Evolutionary conservation across 2,888 invertebrate genomes (phyloP), one percentile per base, ranked within the genome.

Genomic region (Melanostoma scalare): DNA sequence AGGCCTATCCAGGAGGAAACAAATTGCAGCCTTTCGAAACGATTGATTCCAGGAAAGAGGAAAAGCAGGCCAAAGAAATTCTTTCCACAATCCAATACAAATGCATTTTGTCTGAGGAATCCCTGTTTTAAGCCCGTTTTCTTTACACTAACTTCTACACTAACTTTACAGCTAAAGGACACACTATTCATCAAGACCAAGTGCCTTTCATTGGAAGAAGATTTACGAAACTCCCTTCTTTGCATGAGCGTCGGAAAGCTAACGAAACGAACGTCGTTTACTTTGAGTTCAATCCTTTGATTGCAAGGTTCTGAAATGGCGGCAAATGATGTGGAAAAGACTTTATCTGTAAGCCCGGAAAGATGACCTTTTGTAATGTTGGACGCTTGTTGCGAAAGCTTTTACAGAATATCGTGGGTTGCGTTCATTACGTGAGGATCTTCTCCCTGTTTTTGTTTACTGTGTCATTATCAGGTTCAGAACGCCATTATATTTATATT

Each of bases 191-290:
- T 95, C 50, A 97, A 92, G 92, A 96, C 95, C 78, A 89, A 88
- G 36, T 89, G 90, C 4, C 69, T 33, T 31, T 84, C 73, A 35
- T 74, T 67, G 3, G 89, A 88, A 4, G 87, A 88, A 3, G 85
- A 82, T 31, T 87, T 87, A 0, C 94, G 94, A 75, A 94, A 87
- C 9, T 94, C 94, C 86, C 94, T 92, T 44, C 95, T 93, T 9
- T 95, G 95, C 63, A 97, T 93, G 35, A 96, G 91, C 1, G 97
- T 96, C 0, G 99, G 98, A 91, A 98, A 98, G 0, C 98, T 97
- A 8, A 99, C 97, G 92, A 99, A 99, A 53, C 98, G 93, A 0
- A 98, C 97, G 93, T 98, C 97, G 91, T 99, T 98, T 0, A 98
- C 95, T 93, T 98, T 98, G 0, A 98, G 92, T 90, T 98, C 98